Evolutionary conservation across 2,113 vertebrate species (phyloP).

Genomic region (Ramphastos sulfuratus): DNA sequence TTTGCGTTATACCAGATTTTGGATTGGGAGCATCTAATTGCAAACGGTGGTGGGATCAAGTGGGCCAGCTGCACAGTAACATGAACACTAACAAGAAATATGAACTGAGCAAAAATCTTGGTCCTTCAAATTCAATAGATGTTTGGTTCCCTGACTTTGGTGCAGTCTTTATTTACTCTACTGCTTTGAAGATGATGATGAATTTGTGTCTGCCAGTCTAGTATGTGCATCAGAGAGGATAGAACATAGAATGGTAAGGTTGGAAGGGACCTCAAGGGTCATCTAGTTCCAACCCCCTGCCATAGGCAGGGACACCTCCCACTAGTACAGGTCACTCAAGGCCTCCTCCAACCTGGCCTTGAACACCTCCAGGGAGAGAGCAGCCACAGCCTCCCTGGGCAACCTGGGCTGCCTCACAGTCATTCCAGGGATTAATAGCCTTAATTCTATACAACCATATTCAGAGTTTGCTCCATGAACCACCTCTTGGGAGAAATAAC

Average conservation of each 20-base stretch:
- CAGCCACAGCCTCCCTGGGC: too few species aligned
- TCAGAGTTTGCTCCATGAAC: not conserved
- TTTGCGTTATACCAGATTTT: not conserved
- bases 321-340: too few species aligned
- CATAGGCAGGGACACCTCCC: too few species aligned
- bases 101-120: not conserved
- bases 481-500: not conserved
- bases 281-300: too few species aligned
- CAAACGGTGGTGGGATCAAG: not conserved
- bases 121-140: not conserved
- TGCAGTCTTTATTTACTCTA: not conserved
- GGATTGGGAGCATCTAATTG: not conserved
- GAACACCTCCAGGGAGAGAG: too few species aligned
- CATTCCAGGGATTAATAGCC: not conserved
- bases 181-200: not conserved
- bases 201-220: not conserved
- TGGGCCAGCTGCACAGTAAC: not conserved
- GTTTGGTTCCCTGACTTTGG: not conserved
- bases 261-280: too few species aligned
- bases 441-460: not conserved
- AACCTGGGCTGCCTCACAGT: not conserved
- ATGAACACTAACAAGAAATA: not conserved
- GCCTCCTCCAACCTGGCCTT: too few species aligned
- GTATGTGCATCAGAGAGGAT: fast-evolving
- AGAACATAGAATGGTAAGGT: not conserved